Evolutionary conservation across 2,797 vertebrate species (phyloP), one percentile per base, ranked within the genome.

Genomic region (Capromys pilorides): DNA sequence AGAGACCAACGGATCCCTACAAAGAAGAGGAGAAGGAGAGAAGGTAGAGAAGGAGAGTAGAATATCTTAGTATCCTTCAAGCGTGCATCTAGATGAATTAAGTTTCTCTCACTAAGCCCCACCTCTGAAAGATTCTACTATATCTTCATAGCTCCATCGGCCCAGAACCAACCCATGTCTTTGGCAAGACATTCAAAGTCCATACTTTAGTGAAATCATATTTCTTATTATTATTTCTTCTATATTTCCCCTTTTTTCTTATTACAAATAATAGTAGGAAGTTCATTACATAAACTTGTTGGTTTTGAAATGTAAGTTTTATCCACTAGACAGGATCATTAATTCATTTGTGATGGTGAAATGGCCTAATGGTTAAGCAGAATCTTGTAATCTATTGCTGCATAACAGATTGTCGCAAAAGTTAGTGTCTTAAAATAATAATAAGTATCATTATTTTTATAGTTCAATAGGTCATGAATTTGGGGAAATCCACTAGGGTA

Each of bases 281-380:
- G 77, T 79, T 51, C 45, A 18, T 78, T 92, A 66, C 45, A n/a
- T 77, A 28, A 9, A 62, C 54, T 71, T 85, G 6, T 5, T 77
- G 12, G 22, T 84, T 93, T 95, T 16, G 71, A 66, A 86, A 83
- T 89, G 22, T 83, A 73, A 92, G 28, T 1, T 51, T 79, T 81
- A 39, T 90, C 4, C 22, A n/a, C 41, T 87, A 82, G 21, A 24
- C 7, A 78, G 28, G 45, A 51, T 83, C 19, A 14, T 90, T 91
- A 57, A 75, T 59, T 94, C 49, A 57, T 83, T 83, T 64, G 11
- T 3, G 4, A 5, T n/a, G 6, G 12, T 21, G n/a, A 33, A 45
- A 94, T 90, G 24, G 33, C 18, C 84, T 73, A 66, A 51, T 36
- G 39, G 13, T 91, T 93, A 73, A 31, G 14, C 39, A 84, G 14